Evolutionary conservation across 2,888 invertebrate species (phyloP).

Genomic region (Lepidocyrtinus sp.): DNA sequence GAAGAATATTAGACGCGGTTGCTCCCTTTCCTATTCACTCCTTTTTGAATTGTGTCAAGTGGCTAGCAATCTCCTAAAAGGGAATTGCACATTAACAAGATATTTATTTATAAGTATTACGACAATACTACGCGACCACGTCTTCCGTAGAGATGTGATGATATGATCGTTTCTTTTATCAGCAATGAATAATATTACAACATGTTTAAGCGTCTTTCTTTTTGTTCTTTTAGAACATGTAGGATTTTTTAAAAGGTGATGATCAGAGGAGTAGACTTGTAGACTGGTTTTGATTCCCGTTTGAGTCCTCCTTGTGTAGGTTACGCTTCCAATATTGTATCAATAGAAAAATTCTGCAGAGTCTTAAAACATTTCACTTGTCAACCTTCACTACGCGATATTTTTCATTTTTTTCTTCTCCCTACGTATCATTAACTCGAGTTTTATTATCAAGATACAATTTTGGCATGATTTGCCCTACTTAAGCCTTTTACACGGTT

Average conservation of each 20-base stretch:
- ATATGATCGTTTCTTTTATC: conserved; percentile 32
- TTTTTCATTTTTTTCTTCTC: too few species aligned
- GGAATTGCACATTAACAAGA: conserved; percentile 54
- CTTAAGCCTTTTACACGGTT: conserved; percentile 10
- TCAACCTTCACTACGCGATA: too few species aligned
- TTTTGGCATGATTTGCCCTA: conserved; percentile 53
- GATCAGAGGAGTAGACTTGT: background rate
- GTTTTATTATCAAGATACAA: conserved; percentile 25
- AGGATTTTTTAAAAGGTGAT: background rate
- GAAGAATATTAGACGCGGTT: background rate
- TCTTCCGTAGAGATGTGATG: conserved; percentile 30
- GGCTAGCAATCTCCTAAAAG: conserved; percentile 32
- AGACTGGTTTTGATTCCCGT: background rate
- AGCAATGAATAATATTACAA: conserved; percentile 32
- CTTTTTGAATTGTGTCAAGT: conserved; percentile 53
- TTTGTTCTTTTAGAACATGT: background rate
- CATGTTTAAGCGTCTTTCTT: conserved; percentile 10
- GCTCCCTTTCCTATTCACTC: conserved; percentile 1
- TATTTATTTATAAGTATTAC: conserved; percentile 41
- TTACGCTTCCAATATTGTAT: background rate
- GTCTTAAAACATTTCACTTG: background rate
- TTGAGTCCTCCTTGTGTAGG: background rate
- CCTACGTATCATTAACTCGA: background rate
- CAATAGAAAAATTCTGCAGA: background rate
- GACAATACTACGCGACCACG: conserved; percentile 30